Evolutionary conservation across 2,113 vertebrate genomes (phyloP), one percentile per base, ranked within the genome.

Genomic region (Strix uralensis): DNA sequence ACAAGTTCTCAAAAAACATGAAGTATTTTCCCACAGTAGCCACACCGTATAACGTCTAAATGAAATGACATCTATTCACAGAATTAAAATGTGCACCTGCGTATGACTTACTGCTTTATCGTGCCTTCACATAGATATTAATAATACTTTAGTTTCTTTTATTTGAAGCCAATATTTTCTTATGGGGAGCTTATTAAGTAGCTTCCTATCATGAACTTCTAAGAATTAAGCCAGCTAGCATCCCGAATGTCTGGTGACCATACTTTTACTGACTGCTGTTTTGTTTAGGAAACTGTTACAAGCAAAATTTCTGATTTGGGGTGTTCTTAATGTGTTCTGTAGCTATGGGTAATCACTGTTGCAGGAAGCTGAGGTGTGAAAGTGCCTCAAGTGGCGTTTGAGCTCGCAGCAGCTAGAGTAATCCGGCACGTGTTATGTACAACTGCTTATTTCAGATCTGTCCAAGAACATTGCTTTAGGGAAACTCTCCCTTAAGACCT

Each of bases 11-110:
- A 36, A 96, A 81, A 98, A 96, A 96, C 86, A 96, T 52, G 40
- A 92, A 92, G 71, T 88, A 63, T 83, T 97, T 97, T 96, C 95
- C 88, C 93, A 97, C 97, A 95, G 98, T 97, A 98, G 98, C 98
- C 80, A 61, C 47, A 52, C 55, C 59, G 7, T 85, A 57, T 62
- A 54, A 78, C 34, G 63, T 83, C 81, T 80, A 20, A 88, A 81
- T 66, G 89, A 90, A 96, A 75, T 71, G 86, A 81, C 97, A 97
- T 95, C 93, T 83, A 51, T 59, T 95, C 84, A 20, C 34, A 30
- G 83, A 73, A 58, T 65, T 81, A 75, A 71, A 92, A 77, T 54
- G 91, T 94, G 92, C 97, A 97, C 97, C 97, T 98, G 96, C 44
- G 6, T 58, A 5, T 26, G 67, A 71, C 83, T 89, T 84, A 59